Evolutionary conservation across 2,113 vertebrate genomes (phyloP), one percentile per base, ranked within the genome.

Genomic region (Tringa solitaria): DNA sequence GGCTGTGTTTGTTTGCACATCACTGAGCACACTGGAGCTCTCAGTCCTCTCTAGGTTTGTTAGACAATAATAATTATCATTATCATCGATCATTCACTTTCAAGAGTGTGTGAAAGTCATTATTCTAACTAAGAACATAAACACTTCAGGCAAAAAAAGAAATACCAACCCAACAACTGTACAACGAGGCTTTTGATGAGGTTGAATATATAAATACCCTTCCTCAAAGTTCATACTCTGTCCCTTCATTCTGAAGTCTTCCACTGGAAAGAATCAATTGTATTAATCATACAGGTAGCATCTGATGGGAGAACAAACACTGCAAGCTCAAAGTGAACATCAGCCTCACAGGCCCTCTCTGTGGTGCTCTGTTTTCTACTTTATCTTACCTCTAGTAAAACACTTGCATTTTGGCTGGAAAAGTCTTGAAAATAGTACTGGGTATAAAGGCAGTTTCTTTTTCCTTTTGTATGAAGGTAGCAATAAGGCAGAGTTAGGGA

Each of bases 121-220:
- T 11, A 24, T 72, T 85, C 27, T 67, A 39, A 72, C 7, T 24
- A 61, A 61, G 46, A 88, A 68, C 4, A 87, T 54, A 84, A 87
- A 33, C 12, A 19, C 13, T 24, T 53, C 4, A n/a, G 35, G 43
- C 1, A n/a, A 54, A 69, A 37, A 65, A 50, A 27, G 8, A 0
- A 21, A 9, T 6, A 3, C 4, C n/a, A 51, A 35, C 4, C 4
- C 32, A 63, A 45, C 5, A 68, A 20, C 10, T 57, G 10, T 43
- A 33, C 18, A 50, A 53, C 6, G 41, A 41, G 32, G 10, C n/a
- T 93, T 94, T 73, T 57, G 54, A 69, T 32, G 33, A 72, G 16
- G 18, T 14, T 41, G 39, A 69, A 45, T 76, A 77, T 51, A 63
- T 23, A 90, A 80, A 87, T 57, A 69, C 15, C 8, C 13, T 82